Conservation (phyloP, 2,797 vertebrate genomes). For the Salmo trutta region DNA sequence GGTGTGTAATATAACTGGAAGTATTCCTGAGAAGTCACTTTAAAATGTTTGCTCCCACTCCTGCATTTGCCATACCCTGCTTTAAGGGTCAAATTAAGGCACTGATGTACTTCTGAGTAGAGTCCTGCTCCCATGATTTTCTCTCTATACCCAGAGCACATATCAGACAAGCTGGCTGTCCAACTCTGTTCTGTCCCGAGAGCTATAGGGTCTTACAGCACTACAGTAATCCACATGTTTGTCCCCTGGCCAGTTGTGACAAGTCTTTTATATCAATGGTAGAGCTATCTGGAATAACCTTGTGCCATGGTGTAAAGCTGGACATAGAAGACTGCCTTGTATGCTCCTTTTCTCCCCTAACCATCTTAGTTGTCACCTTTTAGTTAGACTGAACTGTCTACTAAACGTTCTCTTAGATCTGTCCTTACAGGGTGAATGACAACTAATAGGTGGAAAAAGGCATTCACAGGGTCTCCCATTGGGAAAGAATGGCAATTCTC, state of each 20-base stretch:
- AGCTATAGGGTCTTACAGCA: constrained; percentile 14
- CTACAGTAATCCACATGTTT: neutral
- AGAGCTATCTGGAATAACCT: constrained; percentile 23
- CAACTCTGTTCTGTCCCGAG: neutral
- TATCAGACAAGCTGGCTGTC: constrained; percentile 25
- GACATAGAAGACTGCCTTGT: constrained; percentile 12
- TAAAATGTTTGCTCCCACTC: constrained; percentile 50
- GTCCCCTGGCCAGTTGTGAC: constrained; percentile 9
- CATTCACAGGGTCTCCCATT: constrained; percentile 54
- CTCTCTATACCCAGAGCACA: constrained; percentile 13
- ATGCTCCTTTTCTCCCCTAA: constrained; percentile 27
- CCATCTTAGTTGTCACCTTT: constrained; percentile 8
- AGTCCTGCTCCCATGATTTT: neutral
- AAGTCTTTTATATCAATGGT: constrained; percentile 10
- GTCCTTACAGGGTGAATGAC: constrained; percentile 28
- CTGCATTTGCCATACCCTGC: constrained; percentile 33
- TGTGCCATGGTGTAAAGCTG: constrained; percentile 33
- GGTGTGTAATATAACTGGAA: constrained; percentile 68
- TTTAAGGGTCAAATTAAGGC: constrained; percentile 42
- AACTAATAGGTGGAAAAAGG: constrained; percentile 27
- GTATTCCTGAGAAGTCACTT: constrained; percentile 47
- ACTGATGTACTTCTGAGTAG: constrained; percentile 15
- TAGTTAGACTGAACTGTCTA: neutral
- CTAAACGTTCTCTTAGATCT: neutral
- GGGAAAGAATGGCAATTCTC: constrained; percentile 34